Percentiles rank a stretch among this genome's conserved stretches.
Evolutionary conservation across 2,888 invertebrate species (phyloP).

Genomic region (Diogma glabrata): DNA sequence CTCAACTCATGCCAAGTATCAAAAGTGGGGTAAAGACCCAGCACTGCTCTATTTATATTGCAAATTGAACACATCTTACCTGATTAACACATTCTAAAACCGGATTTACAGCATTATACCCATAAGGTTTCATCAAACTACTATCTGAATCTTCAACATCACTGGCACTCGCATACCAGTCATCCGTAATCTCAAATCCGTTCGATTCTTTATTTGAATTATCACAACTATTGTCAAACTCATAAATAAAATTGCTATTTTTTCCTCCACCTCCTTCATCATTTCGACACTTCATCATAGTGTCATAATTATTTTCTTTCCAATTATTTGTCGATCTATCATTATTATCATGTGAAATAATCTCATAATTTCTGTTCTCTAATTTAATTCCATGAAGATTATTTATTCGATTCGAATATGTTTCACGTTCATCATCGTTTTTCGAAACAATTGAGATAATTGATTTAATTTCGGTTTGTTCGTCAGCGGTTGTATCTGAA

Average conservation of each 20-base stretch:
- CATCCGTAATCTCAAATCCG: constrained; percentile 41
- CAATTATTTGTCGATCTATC: not conserved
- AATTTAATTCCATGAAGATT: constrained; percentile 43
- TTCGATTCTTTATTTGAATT: too few species aligned
- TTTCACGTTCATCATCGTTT: constrained; percentile 24
- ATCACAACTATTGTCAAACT: constrained; percentile 19
- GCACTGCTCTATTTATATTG: too few species aligned
- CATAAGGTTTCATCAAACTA: constrained; percentile 28
- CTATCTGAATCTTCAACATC: constrained; percentile 52
- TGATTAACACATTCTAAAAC: constrained; percentile 77
- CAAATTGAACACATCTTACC: constrained; percentile 10
- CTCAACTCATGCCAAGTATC: not conserved
- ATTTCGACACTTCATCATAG: too few species aligned
- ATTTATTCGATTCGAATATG: constrained; percentile 45
- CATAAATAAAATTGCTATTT: constrained; percentile 16
- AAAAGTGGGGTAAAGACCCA: not conserved
- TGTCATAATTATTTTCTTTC: too few species aligned
- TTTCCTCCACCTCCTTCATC: constrained; percentile 23
- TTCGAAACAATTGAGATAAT: not conserved
- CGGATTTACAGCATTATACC: constrained; percentile 60
- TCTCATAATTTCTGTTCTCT: not conserved
- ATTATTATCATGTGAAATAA: not conserved
- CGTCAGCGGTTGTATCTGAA: not conserved
- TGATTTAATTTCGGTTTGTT: constrained; percentile 4
- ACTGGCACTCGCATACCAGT: constrained; percentile 71